Evolutionary conservation across 2,113 vertebrate genomes (phyloP).

Genomic region (Datnioides undecimradiatus): DNA sequence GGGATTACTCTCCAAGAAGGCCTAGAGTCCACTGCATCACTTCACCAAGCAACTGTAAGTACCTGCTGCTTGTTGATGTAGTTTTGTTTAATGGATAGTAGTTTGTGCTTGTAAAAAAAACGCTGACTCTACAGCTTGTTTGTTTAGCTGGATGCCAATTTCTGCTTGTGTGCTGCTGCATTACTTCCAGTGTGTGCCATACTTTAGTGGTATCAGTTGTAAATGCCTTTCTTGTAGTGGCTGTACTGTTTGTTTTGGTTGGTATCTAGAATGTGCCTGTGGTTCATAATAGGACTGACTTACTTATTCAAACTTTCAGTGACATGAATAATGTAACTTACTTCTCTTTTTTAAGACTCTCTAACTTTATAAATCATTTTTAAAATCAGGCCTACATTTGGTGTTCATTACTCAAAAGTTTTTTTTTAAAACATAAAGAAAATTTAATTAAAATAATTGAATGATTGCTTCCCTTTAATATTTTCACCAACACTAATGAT

Average conservation of each 20-base stretch:
- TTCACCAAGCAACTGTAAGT: neutral
- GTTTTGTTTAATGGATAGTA: too few species aligned
- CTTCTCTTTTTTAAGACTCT: too few species aligned
- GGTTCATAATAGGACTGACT: too few species aligned
- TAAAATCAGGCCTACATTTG: too few species aligned
- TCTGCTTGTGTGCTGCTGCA: neutral
- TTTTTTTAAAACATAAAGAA: neutral
- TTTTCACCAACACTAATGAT: too few species aligned
- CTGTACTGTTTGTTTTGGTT: neutral
- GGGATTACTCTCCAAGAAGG: neutral
- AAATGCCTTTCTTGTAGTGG: too few species aligned
- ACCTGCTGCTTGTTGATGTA: neutral
- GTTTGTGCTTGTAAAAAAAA: too few species aligned
- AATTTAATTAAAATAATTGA: too few species aligned
- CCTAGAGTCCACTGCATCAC: neutral
- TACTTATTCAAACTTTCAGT: too few species aligned
- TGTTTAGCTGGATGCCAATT: neutral
- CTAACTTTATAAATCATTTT: neutral
- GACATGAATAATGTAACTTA: too few species aligned
- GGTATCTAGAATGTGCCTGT: neutral
- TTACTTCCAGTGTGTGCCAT: neutral
- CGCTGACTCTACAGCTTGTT: neutral
- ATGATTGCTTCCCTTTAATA: too few species aligned
- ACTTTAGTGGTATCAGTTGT: too few species aligned
- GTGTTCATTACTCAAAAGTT: neutral